Evolutionary conservation across 2,797 vertebrate genomes (phyloP).

Genomic region (Babyrousa celebensis): DNA sequence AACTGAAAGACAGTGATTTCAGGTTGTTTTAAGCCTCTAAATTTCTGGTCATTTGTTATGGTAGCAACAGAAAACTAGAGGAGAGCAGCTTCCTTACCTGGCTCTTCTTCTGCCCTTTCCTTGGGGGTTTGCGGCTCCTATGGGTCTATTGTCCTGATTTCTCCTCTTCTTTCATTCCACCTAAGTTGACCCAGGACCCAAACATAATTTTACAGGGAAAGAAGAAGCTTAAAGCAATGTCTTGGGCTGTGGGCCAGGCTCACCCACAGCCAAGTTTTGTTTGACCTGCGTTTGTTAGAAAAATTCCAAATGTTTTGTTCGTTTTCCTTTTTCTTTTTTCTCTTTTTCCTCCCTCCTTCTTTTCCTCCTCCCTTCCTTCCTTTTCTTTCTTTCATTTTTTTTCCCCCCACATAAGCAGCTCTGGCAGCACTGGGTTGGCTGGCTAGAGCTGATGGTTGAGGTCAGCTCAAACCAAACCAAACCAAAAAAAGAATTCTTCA

Average conservation of each 20-base stretch:
- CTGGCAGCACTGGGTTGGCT: neutral
- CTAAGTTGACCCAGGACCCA: neutral
- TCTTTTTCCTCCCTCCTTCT: neutral
- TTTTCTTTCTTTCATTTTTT: neutral
- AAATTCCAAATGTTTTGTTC: neutral
- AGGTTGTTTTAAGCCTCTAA: neutral
- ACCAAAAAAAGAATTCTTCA: too few species aligned
- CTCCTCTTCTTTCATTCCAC: neutral
- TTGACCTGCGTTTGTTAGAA: neutral
- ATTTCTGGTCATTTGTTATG: neutral
- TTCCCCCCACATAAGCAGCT: neutral
- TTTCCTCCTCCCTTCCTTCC: too few species aligned
- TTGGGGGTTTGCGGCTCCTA: neutral
- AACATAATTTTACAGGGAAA: slow-evolving; percentile 8
- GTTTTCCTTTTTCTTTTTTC: neutral
- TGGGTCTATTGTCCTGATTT: neutral
- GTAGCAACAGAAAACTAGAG: neutral
- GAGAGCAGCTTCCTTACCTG: neutral
- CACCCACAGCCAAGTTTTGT: neutral
- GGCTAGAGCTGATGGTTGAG: neutral
- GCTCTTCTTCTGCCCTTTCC: neutral
- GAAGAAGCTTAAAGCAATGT: slow-evolving; percentile 37
- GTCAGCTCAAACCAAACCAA: neutral
- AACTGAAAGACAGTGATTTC: neutral
- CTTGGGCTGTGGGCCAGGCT: neutral